Evolutionary conservation across 2,113 vertebrate genomes (phyloP).

Genomic region (Coregonus clupeaformis): DNA sequence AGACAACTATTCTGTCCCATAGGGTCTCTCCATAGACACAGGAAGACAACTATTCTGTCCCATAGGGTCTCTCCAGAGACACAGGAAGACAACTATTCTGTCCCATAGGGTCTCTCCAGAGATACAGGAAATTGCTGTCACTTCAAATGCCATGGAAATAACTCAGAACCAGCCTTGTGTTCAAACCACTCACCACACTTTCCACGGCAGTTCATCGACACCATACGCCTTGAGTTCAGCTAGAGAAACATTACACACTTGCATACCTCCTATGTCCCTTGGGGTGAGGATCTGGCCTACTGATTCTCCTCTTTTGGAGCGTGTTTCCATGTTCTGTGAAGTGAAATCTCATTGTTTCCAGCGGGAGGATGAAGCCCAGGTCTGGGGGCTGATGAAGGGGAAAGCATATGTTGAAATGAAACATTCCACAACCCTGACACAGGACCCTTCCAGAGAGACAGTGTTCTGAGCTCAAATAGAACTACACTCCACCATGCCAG

Average conservation of each 20-base stretch:
- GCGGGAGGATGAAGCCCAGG: not conserved
- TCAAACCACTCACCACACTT: too few species aligned
- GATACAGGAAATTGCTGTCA: not conserved
- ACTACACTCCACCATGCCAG: not conserved
- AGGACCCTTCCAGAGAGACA: not conserved
- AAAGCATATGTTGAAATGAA: slow-evolving; percentile 9
- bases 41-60: too few species aligned
- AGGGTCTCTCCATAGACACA: too few species aligned
- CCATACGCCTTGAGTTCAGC: not conserved
- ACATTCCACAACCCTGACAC: slow-evolving; percentile 20
- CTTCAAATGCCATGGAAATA: too few species aligned
- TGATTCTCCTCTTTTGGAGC: slow-evolving; percentile 6
- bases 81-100: not conserved
- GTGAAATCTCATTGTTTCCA: not conserved
- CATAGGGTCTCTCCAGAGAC: too few species aligned
- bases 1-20: too few species aligned
- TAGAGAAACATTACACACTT: too few species aligned
- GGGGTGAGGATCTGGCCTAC: not conserved
- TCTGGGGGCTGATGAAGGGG: slow-evolving; percentile 11
- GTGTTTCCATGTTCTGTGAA: not conserved
- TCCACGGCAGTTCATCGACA: too few species aligned
- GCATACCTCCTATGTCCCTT: not conserved
- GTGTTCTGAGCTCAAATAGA: slow-evolving; percentile 28
- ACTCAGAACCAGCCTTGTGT: too few species aligned
- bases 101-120: not conserved